A percentile compares a stretch with the other conserved stretches of the same genome.
These are phyloP conservation scores for Galendromus occidentalis DNA, from an alignment of 1,140 invertebrate species.

Conservation along the genomic window DNA sequence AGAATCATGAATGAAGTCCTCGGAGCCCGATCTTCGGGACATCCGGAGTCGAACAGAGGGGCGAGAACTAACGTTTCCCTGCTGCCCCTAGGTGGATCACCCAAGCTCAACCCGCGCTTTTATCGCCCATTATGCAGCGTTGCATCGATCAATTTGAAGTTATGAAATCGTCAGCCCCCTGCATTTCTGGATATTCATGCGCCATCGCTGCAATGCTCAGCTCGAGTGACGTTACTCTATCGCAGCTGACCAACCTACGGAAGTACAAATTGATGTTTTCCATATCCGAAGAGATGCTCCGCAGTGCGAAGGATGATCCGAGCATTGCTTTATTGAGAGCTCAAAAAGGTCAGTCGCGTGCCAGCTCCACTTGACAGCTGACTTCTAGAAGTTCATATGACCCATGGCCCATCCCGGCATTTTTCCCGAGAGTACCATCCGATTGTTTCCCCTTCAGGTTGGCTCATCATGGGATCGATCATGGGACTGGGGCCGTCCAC, in stretches of 20 bases:
- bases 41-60: no score
- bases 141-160: slow-evolving; percentile 68
- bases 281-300: slow-evolving; percentile 81
- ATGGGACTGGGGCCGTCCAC: slow-evolving; percentile 80
- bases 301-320: slow-evolving; percentile 43
- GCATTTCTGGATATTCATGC: slow-evolving; percentile 77
- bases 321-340: slow-evolving; percentile 1
- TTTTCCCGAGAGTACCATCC: no score
- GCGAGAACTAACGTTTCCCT: no score
- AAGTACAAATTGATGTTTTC: slow-evolving; percentile 49
- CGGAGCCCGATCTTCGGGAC: no score
- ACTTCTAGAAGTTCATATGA: no score
- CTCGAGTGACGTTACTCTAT: not conserved
- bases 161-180: slow-evolving; percentile 72
- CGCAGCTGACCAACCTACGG: slow-evolving; percentile 3
- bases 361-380: no score
- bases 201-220: slow-evolving; percentile 80
- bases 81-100: slow-evolving; percentile 59
- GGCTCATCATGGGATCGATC: slow-evolving; percentile 86
- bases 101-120: slow-evolving; percentile 73
- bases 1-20: no score
- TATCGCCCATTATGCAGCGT: slow-evolving; percentile 70
- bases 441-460: slow-evolving; percentile 40
- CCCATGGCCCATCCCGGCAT: no score
- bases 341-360: not conserved